Evolutionary conservation across 2,113 vertebrate species (phyloP), one percentile per base, ranked within the genome.

Genomic region (Alces alces): DNA sequence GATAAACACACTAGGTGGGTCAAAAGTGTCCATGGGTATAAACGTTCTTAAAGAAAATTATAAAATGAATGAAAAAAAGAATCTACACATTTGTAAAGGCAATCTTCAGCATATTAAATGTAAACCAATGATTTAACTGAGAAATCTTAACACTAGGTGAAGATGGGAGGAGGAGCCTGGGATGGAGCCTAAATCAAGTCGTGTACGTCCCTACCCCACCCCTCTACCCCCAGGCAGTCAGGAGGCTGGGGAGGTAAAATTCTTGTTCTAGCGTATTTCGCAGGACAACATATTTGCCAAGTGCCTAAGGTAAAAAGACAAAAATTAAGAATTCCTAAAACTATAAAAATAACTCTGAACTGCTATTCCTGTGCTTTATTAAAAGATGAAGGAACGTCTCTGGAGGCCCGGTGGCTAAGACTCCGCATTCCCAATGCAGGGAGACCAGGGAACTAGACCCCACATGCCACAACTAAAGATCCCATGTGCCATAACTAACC

Each of bases 31-130:
- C 33, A 86, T 64, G 3, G 27, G 4, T 80, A 88, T 52, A 95
- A 89, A 89, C 21, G 23, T 82, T 95, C 66, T 90, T 87, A 80
- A 91, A 94, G 27, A 93, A 96, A 94, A 60, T 27, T 36, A 82
- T 6, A 91, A 21, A 86, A 82, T 39, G 61, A 96, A 25, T 66
- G 43, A 88, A 89, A 91, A 93, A 85, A 78, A 88, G 5, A 94
- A 88, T 57, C 43, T 16, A 33, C 3, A 89, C 36, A 30, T 58
- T 70, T 86, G 1, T 21, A 86, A 91, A 8, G 6, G 17, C 47
- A 70, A 85, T 39, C 84, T 90, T 93, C 21, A 58, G 45, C 28
- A 76, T 61, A 61, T 33, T 84, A 89, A 80, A 70, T 87, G n/a
- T 39, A 97, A 90, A 88, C 47, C 78, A 82, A 70, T 80, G 27